Percentiles rank a stretch among this genome's conserved stretches.
These are phyloP conservation scores for Drosophila repletoides DNA, from an alignment of 1,140 invertebrate genomes.

Conservation along the genomic window DNA sequence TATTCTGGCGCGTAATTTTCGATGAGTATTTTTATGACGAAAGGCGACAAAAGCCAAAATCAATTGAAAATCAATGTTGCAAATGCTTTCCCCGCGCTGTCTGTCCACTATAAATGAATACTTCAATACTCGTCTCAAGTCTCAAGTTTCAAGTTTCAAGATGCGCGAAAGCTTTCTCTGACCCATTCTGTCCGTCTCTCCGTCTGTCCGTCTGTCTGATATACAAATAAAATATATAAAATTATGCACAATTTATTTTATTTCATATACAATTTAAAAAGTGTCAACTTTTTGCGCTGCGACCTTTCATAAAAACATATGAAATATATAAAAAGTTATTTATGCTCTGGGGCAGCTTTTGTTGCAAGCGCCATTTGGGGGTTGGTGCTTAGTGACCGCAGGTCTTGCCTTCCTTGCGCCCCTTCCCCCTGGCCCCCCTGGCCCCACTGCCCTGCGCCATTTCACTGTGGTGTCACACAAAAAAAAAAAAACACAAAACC, in stretches of 20 bases:
- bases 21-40: slow-evolving; percentile 76
- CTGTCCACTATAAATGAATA: too few relatives aligned
- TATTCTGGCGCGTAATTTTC: slow-evolving; percentile 74
- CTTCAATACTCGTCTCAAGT: too few relatives aligned
- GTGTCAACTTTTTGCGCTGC: slow-evolving; percentile 58
- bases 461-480: slow-evolving; percentile 10
- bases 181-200: too few relatives aligned
- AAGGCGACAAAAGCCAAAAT: slow-evolving; percentile 64
- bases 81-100: slow-evolving; percentile 16
- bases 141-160: too few relatives aligned
- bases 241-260: slow-evolving; percentile 70
- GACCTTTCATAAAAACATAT: slow-evolving; percentile 59
- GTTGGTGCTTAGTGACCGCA: slow-evolving; percentile 47
- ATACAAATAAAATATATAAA: slow-evolving; percentile 39
- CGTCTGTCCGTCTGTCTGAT: too few relatives aligned
- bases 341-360: slow-evolving; percentile 66
- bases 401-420: slow-evolving; percentile 7
- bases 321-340: slow-evolving; percentile 67
- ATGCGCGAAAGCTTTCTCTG: too few relatives aligned
- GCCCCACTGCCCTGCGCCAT: not conserved
- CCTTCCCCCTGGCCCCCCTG: not conserved
- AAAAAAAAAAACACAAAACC: slow-evolving; percentile 38
- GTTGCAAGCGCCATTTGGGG: slow-evolving; percentile 62
- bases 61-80: slow-evolving; percentile 76
- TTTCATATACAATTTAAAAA: slow-evolving; percentile 75